These are phyloP conservation scores for Gnatocerus cornutus DNA, from an alignment of 2,888 invertebrate species.

Conservation along the genomic window DNA sequence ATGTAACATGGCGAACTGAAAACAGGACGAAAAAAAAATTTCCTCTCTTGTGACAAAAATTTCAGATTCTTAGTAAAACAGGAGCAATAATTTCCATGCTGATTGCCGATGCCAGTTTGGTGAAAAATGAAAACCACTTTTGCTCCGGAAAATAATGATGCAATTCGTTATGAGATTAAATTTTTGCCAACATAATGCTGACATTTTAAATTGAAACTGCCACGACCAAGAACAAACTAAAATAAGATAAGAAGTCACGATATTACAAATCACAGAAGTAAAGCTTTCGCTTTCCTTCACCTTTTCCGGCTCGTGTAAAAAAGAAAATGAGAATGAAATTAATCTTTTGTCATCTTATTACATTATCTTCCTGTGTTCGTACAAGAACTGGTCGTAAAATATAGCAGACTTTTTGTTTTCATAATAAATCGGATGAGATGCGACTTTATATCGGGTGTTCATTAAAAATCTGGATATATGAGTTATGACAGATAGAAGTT, in stretches of 20 bases:
- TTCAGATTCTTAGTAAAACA: constrained; percentile 26
- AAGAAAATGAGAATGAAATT: constrained; percentile 35
- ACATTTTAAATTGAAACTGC: constrained; percentile 54
- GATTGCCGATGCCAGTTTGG: constrained; percentile 40
- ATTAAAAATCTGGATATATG: no score
- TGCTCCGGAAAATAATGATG: constrained; percentile 46
- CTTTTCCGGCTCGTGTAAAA: constrained; percentile 27
- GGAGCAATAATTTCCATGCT: constrained; percentile 33
- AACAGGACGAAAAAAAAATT: no score
- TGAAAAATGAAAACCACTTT: constrained; percentile 47
- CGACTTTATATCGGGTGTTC: no score
- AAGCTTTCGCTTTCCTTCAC: constrained; percentile 43
- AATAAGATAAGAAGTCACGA: constrained; percentile 50
- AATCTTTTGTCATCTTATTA: constrained; percentile 26
- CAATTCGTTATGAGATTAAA: constrained; percentile 53
- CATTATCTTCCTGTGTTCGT: constrained; percentile 9
- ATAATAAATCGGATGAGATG: no score
- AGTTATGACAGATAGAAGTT: no score
- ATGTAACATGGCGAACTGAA: no score
- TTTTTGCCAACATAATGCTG: constrained; percentile 50
- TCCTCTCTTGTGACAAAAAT: constrained; percentile 13
- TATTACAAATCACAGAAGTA: constrained; percentile 51
- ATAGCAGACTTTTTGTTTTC: no score
- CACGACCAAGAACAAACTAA: constrained; percentile 52
- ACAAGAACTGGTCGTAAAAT: neutral